Percentiles rank a stretch among this genome's conserved stretches.
Evolutionary conservation across 2,113 vertebrate species (phyloP).

Genomic region (Sinocyclocheilus anshuiensis): DNA sequence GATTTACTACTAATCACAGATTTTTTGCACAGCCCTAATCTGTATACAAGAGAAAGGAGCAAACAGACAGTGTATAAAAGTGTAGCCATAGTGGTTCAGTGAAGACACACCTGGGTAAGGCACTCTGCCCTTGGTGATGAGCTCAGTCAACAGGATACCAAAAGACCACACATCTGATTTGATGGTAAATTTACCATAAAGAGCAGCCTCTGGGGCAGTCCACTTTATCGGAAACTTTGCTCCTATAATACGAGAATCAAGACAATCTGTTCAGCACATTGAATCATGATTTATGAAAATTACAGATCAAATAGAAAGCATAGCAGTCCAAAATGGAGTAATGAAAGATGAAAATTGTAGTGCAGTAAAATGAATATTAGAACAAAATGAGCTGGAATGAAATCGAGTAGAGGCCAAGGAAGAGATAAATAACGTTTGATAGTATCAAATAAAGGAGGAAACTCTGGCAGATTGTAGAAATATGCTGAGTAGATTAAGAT

Average conservation of each 20-base stretch:
- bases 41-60: not conserved
- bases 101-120: constrained; percentile 91
- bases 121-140: constrained; percentile 94
- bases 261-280: constrained; percentile 53
- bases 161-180: constrained; percentile 99
- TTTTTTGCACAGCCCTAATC: too few relatives aligned
- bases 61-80: not conserved
- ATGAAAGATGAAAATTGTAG: not conserved
- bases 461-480: not conserved
- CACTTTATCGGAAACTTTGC: constrained; percentile 99
- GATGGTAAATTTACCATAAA: constrained; percentile 94
- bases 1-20: too few relatives aligned
- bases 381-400: constrained; percentile 29
- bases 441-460: not conserved
- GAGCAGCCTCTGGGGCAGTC: constrained; percentile 94
- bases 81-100: not conserved
- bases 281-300: constrained; percentile 44
- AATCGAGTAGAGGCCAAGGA: constrained; percentile 38
- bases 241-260: constrained; percentile 73
- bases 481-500: constrained; percentile 34
- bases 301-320: constrained; percentile 8
- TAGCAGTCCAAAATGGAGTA: not conserved
- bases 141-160: constrained; percentile 92
- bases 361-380: constrained; percentile 16
- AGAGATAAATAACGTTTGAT: constrained; percentile 31